These are phyloP conservation scores for Ophion ventricosus DNA, from an alignment of 2,888 invertebrate genomes.

Conservation along the genomic window DNA sequence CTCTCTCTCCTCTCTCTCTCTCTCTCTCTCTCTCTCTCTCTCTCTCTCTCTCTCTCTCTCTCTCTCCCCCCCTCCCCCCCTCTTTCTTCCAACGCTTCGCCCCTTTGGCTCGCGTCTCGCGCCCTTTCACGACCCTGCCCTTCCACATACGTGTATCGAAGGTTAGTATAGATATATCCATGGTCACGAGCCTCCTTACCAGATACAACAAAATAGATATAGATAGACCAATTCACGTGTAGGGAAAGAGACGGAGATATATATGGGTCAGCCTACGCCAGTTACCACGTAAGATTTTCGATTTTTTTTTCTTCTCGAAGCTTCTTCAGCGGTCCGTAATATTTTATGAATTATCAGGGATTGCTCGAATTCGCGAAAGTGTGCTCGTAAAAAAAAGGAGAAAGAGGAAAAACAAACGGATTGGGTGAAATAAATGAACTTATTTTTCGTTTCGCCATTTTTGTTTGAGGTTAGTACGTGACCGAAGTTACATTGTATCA, in stretches of 20 bases:
- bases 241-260: background rate
- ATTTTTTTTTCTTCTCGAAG: too few species aligned
- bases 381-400: background rate
- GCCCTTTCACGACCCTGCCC: constrained; percentile 57
- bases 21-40: constrained; percentile 28
- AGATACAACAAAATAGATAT: constrained; percentile 3
- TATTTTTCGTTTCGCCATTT: too few species aligned
- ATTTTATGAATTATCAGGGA: too few species aligned
- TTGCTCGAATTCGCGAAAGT: too few species aligned
- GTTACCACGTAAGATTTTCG: too few species aligned
- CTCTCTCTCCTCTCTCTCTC: constrained; percentile 2
- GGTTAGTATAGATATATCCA: constrained; percentile 29
- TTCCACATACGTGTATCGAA: constrained; percentile 32
- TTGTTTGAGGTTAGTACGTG: too few species aligned
- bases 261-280: too few species aligned
- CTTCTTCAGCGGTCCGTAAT: too few species aligned
- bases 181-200: constrained; percentile 43
- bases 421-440: background rate
- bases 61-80: constrained; percentile 39
- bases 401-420: background rate
- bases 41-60: constrained; percentile 52
- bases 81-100: constrained; percentile 42
- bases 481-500: too few species aligned
- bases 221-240: constrained; percentile 12
- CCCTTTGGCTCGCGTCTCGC: constrained; percentile 42